Percentiles rank a stretch among this genome's conserved stretches.
Evolutionary conservation across 53 echinoderm and acorn worm genomes (phyloP).

Genomic region (Echinarachnius parma): DNA sequence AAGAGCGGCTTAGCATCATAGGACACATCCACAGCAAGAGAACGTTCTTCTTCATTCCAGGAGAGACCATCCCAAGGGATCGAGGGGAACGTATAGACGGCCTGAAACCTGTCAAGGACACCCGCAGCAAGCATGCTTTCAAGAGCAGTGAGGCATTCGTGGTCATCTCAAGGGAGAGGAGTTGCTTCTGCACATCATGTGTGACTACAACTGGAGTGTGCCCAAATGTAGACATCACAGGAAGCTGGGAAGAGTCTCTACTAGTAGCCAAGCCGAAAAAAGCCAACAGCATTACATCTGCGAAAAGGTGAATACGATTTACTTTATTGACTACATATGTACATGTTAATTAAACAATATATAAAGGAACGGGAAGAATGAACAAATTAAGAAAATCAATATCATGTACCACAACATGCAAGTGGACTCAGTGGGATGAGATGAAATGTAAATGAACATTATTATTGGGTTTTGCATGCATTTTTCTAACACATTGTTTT

Average conservation of each 20-base stretch:
- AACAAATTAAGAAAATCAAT: slow-evolving; percentile 2
- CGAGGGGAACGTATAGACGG: slow-evolving; percentile 1
- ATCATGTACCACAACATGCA: slow-evolving; percentile 4
- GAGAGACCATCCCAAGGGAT: slow-evolving; percentile 6
- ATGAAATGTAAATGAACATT: slow-evolving; percentile 12
- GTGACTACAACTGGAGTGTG: slow-evolving; percentile 6
- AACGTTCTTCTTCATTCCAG: neutral
- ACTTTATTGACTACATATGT: neutral
- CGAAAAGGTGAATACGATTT: slow-evolving; percentile 7
- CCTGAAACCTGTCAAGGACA: slow-evolving; percentile 9
- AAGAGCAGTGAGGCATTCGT: slow-evolving; percentile 1
- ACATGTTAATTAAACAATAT: neutral
- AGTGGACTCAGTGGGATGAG: slow-evolving; percentile 1
- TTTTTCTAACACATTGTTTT: slow-evolving; percentile 1
- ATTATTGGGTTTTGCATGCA: slow-evolving; percentile 14
- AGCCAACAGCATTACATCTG: slow-evolving; percentile 1
- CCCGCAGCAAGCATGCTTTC: slow-evolving; percentile 3
- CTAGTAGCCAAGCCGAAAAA: slow-evolving; percentile 1
- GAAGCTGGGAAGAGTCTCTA: slow-evolving; percentile 12
- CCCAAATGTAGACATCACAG: slow-evolving; percentile 5
- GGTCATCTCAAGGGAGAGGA: slow-evolving; percentile 10
- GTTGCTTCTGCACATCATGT: slow-evolving; percentile 9
- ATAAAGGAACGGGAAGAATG: slow-evolving; percentile 10
- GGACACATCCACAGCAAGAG: slow-evolving; percentile 1
- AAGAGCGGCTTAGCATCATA: neutral